Evolutionary conservation across 2,888 invertebrate genomes (phyloP), one percentile per base, ranked within the genome.

Genomic region (Lasius fuliginosus): DNA sequence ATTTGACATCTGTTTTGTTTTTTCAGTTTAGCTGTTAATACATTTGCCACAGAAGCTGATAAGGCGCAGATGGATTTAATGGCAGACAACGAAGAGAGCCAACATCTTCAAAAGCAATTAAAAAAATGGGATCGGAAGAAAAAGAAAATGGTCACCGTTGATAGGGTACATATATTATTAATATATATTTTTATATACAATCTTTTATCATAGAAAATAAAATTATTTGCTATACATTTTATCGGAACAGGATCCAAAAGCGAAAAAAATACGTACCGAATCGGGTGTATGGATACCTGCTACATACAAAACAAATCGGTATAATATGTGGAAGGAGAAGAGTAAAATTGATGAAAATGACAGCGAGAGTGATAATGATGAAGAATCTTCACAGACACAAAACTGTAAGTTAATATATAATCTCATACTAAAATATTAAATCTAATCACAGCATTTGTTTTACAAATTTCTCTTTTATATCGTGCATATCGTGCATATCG

Each of bases 281-380:
- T 99, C 99, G 85, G 99, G 99, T 27, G 97, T 96, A 0, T 98
- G 98, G 97, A 98, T 99, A 91, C 97, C 99, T 0, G 98, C 99
- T 0, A 97, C 98, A 0, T 99, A 98, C 95, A 99, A 99, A 95
- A 98, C 98, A 85, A 98, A 99, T 75, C 96, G 98, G 40, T 99
- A 99, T 95, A 96, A 96, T 86, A 97, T 97, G 81, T 99, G 99
- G 99, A 97, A 97, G 92, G 97, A 97, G 85, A 97, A 97, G 91
- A 97, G 96, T 42, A 97, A 97, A 95, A 95, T 95, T 27, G 95
- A 94, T 36, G 93, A 93, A n/a, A 92, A 93, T 58, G 93, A 93
- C 40, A 95, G 95, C 1, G 95, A 95, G 4, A 94, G 95, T 69
- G 95, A 95, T 53, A 96, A 96, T 42, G 96, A 96, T 65, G 95